A percentile compares a stretch with the other conserved stretches of the same genome.
These are phyloP conservation scores for Troides oblongomaculatus DNA, from an alignment of 2,888 invertebrate species.

Conservation along the genomic window DNA sequence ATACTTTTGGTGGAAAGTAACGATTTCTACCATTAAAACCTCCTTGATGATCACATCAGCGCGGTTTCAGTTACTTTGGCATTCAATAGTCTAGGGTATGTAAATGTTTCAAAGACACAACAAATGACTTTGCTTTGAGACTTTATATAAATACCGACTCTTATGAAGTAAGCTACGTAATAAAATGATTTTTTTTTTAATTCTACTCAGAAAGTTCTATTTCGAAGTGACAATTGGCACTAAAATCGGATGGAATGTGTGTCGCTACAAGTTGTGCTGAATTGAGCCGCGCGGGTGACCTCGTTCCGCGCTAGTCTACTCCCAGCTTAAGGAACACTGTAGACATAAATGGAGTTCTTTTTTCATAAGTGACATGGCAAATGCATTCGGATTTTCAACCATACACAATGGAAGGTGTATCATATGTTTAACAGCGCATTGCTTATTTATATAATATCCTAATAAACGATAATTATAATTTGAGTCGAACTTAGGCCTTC, in stretches of 20 bases:
- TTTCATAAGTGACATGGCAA: constrained; percentile 16
- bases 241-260: constrained; percentile 20
- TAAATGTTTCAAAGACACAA: no score
- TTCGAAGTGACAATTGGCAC: constrained; percentile 23
- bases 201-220: constrained; percentile 8
- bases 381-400: constrained; percentile 11
- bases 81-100: no score
- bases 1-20: no score
- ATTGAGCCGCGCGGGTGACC: constrained; percentile 24
- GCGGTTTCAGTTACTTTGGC: no score
- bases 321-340: constrained; percentile 20
- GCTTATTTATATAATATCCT: not conserved
- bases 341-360: constrained; percentile 25
- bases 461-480: no score
- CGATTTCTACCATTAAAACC: no score
- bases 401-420: not conserved
- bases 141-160: not conserved
- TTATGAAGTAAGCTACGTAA: not conserved
- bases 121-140: no score
- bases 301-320: constrained; percentile 17
- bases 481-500: no score
- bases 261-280: constrained; percentile 20
- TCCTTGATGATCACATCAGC: no score
- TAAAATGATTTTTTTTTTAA: not conserved
- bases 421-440: not conserved